Conservation (phyloP, 1,140 invertebrate species). For the Eupristina koningsbergeri region DNA sequence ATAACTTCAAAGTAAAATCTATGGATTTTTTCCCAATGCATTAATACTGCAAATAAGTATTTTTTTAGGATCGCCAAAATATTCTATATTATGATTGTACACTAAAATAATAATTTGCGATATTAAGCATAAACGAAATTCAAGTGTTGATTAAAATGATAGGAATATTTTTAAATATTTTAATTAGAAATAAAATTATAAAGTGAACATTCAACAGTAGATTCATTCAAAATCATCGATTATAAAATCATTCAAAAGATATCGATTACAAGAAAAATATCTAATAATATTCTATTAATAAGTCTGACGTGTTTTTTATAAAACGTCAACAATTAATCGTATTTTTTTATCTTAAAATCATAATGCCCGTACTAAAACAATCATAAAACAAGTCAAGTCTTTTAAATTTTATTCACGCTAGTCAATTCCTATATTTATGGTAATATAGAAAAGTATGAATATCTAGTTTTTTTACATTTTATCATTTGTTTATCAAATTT, state of each 20-base stretch:
- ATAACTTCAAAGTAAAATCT: too few species aligned
- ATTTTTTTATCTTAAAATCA: too few species aligned
- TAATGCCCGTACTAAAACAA: too few species aligned
- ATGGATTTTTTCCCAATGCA: too few species aligned
- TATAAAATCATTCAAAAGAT: constrained; percentile 48
- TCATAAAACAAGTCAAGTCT: background rate
- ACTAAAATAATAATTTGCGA: background rate
- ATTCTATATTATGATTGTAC: background rate
- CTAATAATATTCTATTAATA: constrained; percentile 24
- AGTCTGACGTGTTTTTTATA: background rate
- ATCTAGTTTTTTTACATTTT: background rate
- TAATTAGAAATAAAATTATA: background rate
- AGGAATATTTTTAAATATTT: background rate
- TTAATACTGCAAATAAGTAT: background rate
- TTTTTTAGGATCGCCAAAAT: background rate
- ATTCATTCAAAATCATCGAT: too few species aligned
- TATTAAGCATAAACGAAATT: background rate
- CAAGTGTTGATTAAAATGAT: constrained; percentile 23
- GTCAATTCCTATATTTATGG: background rate
- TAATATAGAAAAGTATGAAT: background rate
- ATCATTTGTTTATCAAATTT: background rate
- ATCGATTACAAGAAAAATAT: constrained; percentile 67
- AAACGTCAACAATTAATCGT: background rate
- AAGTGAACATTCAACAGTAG: constrained; percentile 56
- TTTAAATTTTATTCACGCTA: background rate